Evolutionary conservation across 2,888 invertebrate genomes (phyloP).

Genomic region (Leucophora obtusa): DNA sequence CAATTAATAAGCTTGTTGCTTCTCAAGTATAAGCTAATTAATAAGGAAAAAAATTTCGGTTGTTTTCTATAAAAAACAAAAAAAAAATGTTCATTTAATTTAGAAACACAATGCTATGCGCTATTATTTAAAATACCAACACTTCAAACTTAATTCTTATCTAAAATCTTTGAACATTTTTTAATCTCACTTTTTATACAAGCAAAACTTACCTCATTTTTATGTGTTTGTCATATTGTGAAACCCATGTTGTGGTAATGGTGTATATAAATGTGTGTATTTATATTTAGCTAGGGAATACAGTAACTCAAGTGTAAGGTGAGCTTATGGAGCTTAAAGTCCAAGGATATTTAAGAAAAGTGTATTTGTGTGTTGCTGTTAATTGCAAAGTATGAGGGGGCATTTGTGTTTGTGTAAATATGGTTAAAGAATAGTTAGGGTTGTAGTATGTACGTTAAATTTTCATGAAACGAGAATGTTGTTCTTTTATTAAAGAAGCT

Average conservation of each 20-base stretch:
- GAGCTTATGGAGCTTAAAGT: slow-evolving; percentile 25
- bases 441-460: neutral
- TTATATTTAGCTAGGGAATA: neutral
- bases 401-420: neutral
- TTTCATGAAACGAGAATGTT: neutral
- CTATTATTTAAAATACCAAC: neutral
- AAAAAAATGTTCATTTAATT: neutral
- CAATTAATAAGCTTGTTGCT: slow-evolving; percentile 29
- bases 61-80: neutral
- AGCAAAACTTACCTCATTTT: neutral
- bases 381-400: neutral
- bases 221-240: slow-evolving; percentile 1
- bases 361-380: slow-evolving; percentile 25
- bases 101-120: neutral
- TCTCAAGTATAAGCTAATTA: neutral
- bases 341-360: slow-evolving; percentile 28
- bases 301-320: slow-evolving; percentile 33
- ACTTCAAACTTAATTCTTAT: neutral
- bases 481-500: neutral
- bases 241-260: slow-evolving; percentile 19
- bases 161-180: neutral
- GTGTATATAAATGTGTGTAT: neutral
- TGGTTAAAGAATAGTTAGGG: neutral
- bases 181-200: neutral
- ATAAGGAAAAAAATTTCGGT: neutral